A percentile compares a stretch with the other conserved stretches of the same genome.
These are phyloP conservation scores for Muscicapa adusta DNA, from an alignment of 2,113 vertebrate species.

Conservation along the genomic window DNA sequence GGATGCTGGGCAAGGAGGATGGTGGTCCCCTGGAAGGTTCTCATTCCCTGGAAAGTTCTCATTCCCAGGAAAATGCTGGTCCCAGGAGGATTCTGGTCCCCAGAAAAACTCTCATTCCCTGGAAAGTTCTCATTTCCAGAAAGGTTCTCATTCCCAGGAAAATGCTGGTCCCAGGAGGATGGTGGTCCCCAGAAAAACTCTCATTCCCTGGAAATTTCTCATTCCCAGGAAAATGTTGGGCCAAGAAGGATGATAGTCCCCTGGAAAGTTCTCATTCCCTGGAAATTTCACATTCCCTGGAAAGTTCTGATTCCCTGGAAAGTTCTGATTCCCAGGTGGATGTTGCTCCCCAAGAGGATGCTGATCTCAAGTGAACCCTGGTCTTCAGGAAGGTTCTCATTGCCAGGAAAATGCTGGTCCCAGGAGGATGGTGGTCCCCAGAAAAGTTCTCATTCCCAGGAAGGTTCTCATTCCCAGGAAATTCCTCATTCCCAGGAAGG, in stretches of 20 bases:
- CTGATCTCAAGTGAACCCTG: no score
- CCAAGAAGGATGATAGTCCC: background rate
- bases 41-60: background rate
- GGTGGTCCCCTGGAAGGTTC: background rate
- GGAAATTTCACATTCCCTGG: no score
- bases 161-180: accelerated
- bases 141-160: accelerated
- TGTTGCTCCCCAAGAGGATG: accelerated
- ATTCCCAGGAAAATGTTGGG: no score
- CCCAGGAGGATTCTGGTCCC: accelerated
- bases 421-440: background rate
- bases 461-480: no score
- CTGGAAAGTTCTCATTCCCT: background rate
- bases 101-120: accelerated
- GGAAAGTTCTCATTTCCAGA: accelerated
- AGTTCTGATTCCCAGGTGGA: background rate
- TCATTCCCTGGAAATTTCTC: accelerated
- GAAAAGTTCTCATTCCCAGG: accelerated
- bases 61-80: background rate
- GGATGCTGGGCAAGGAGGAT: no score
- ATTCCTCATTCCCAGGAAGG: no score
- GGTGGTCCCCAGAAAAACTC: accelerated
- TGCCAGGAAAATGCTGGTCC: background rate
- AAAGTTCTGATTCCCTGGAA: no score
- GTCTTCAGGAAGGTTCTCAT: no score